Percentiles rank a stretch among this genome's conserved stretches.
Evolutionary conservation across 2,888 invertebrate species (phyloP).

Genomic region (Matsumyia berberina): DNA sequence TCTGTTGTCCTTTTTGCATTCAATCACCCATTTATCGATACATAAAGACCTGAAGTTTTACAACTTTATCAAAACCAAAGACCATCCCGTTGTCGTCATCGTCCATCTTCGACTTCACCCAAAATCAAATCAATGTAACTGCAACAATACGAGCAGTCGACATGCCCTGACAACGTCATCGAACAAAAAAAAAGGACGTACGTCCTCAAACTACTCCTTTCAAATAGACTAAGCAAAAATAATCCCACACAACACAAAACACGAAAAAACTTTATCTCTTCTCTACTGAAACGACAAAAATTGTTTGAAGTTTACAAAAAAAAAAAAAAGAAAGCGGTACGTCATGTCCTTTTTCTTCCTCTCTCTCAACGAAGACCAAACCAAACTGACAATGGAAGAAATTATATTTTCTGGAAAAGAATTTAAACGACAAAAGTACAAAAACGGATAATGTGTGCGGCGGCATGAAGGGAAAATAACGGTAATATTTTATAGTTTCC

Average conservation of each 20-base stretch:
- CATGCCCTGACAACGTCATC: background rate
- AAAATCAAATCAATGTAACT: conserved; percentile 65
- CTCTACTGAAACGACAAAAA: conserved; percentile 30
- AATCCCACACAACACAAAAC: conserved; percentile 47
- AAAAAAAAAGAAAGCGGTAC: conserved; percentile 16
- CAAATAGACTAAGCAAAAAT: conserved; percentile 29
- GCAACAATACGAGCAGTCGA: conserved; percentile 21
- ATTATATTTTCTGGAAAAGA: conserved; percentile 67
- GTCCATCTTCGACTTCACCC: background rate
- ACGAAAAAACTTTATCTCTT: conserved; percentile 64
- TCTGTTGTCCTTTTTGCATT: background rate
- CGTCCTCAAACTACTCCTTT: too few species aligned
- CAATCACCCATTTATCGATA: background rate
- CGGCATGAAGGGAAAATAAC: conserved; percentile 58
- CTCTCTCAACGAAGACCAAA: background rate
- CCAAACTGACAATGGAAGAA: conserved; percentile 62
- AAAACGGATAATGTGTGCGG: conserved; percentile 53
- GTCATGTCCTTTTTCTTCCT: conserved; percentile 3
- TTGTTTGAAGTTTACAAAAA: background rate
- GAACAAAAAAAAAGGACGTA: too few species aligned
- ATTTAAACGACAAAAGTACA: conserved; percentile 62
- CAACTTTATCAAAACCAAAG: conserved; percentile 31
- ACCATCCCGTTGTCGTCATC: too few species aligned
- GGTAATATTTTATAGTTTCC: conserved; percentile 71
- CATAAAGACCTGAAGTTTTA: background rate